Evolutionary conservation across 2,797 vertebrate species (phyloP).

Genomic region (Enteromius unitaeniatus): DNA sequence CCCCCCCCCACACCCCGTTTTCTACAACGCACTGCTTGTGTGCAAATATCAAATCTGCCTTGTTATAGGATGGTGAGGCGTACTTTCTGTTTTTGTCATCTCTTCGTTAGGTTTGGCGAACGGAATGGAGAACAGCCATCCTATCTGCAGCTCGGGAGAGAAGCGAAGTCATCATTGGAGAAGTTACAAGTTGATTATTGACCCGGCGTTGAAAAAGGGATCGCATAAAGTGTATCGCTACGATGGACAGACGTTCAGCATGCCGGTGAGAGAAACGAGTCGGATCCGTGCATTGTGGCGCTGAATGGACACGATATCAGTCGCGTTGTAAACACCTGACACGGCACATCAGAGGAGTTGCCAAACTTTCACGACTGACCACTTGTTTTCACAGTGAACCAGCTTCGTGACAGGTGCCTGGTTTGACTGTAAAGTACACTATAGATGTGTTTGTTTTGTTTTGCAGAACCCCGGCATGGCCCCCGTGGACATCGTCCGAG

Average conservation of each 20-base stretch:
- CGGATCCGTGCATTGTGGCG: conserved; percentile 71
- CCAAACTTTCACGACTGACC: conserved; percentile 4
- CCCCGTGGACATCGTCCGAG: conserved; percentile 93
- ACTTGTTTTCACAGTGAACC: background rate
- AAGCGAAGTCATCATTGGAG: conserved; percentile 98
- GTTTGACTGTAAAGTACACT: background rate
- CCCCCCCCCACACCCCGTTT: conserved; percentile 74
- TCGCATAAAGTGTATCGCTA: conserved; percentile 97
- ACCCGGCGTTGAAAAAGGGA: conserved; percentile 97
- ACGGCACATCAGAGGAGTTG: conserved; percentile 62
- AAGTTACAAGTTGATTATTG: conserved; percentile 99
- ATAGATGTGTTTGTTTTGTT: conserved; percentile 38
- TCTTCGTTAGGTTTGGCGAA: conserved; percentile 91
- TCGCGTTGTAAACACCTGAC: conserved; percentile 66
- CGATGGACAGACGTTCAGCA: conserved; percentile 94
- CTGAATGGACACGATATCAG: conserved; percentile 68
- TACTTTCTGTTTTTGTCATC: conserved; percentile 64
- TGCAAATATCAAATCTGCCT: conserved; percentile 63
- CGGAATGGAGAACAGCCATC: conserved; percentile 96
- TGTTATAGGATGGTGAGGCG: conserved; percentile 47
- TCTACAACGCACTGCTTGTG: conserved; percentile 50
- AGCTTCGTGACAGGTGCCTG: conserved; percentile 1
- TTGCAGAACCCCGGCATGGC: conserved; percentile 90
- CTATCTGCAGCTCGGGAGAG: conserved; percentile 92
- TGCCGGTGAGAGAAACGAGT: conserved; percentile 85